Percentiles rank a stretch among this genome's conserved stretches.
Conservation (phyloP, 2,888 invertebrate species). For the Acleris laterana region DNA sequence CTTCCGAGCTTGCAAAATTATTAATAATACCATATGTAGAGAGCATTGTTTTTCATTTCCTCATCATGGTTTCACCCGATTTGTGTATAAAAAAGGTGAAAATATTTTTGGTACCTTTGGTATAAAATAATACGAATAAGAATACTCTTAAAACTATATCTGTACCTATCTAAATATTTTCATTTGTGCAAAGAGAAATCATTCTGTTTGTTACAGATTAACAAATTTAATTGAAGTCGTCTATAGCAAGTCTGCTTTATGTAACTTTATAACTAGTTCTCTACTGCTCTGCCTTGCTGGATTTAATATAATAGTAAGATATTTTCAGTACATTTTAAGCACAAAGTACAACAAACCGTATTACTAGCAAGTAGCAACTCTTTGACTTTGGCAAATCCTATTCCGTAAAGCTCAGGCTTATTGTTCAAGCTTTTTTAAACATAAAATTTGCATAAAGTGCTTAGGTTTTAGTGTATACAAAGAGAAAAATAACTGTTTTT, state of each 20-base stretch:
- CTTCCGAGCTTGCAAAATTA: too few species aligned
- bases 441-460: constrained; percentile 15
- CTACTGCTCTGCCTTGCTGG: constrained; percentile 61
- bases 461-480: constrained; percentile 13
- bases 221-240: constrained; percentile 54
- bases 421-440: constrained; percentile 10
- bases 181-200: not conserved
- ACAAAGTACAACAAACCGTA: not conserved
- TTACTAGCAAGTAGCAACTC: not conserved
- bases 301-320: constrained; percentile 59
- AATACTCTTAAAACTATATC: too few species aligned
- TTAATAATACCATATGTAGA: too few species aligned
- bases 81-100: too few species aligned
- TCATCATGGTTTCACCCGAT: too few species aligned
- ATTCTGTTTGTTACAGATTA: constrained; percentile 52
- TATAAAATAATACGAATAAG: too few species aligned
- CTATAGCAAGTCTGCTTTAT: constrained; percentile 57
- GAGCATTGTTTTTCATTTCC: too few species aligned
- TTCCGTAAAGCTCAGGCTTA: not conserved
- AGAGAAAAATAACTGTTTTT: constrained; percentile 36
- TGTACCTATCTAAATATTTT: too few species aligned
- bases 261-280: constrained; percentile 59
- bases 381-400: not conserved
- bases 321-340: not conserved
- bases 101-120: too few species aligned